A percentile compares a stretch with the other conserved stretches of the same genome.
phyloP scores from a whole-genome alignment of 2,797 vertebrate species.

The Lates japonicus region DNA sequence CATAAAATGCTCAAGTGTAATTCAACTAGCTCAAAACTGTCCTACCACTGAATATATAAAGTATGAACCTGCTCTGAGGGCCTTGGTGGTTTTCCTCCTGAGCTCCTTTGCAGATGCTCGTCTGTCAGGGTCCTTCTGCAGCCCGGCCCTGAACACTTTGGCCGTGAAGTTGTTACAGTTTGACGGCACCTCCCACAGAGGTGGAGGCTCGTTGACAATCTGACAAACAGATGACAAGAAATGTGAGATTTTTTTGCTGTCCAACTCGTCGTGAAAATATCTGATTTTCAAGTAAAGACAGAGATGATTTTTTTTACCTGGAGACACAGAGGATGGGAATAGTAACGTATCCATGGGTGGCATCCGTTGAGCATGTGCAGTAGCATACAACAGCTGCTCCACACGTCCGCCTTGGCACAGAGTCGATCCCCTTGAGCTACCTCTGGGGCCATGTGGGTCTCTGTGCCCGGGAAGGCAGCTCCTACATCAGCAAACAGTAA shows the following conservation, averaged over 20 bases:
- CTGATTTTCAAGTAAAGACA: neutral
- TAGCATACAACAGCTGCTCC: conserved; percentile 98
- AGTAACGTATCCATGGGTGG: conserved; percentile 94
- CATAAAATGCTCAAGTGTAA: too few relatives aligned
- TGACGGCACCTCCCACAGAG: conserved; percentile 94
- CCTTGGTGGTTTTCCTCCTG: conserved; percentile 84
- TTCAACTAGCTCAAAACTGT: too few relatives aligned
- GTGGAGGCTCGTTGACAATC: conserved; percentile 95
- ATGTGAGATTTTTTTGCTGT: neutral
- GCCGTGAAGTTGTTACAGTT: conserved; percentile 91
- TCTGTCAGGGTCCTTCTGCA: conserved; percentile 90
- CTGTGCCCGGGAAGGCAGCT: conserved; percentile 86
- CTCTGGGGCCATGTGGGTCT: conserved; percentile 98
- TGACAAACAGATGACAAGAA: conserved; percentile 62
- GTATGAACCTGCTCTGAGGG: conserved; percentile 88
- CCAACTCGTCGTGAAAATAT: neutral
- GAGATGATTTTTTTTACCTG: conserved; percentile 85
- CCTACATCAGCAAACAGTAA: conserved; percentile 43
- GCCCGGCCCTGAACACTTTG: conserved; percentile 90
- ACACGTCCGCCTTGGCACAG: conserved; percentile 91
- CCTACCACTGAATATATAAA: too few relatives aligned
- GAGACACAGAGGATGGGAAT: conserved; percentile 92
- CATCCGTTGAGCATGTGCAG: conserved; percentile 96
- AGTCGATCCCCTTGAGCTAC: conserved; percentile 90
- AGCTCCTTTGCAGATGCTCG: conserved; percentile 88